Evolutionary conservation across 2,797 vertebrate species (phyloP), one percentile per base, ranked within the genome.

Genomic region (Columba guinea): DNA sequence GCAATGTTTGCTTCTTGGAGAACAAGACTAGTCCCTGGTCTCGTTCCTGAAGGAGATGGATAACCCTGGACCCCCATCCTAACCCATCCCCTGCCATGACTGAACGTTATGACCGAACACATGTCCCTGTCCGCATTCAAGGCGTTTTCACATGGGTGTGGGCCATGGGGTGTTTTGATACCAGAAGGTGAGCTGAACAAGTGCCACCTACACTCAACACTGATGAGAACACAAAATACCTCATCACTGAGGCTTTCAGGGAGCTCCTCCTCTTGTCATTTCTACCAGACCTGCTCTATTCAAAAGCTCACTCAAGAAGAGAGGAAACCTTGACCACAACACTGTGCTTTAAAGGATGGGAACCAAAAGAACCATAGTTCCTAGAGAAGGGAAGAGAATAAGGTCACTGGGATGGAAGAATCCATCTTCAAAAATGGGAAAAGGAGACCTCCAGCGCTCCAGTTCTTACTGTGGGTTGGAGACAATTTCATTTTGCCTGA

Each of bases 81-180:
- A 2, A 24, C 28, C 12, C 56, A 28, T 0, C 4, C n/a, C 19
- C 22, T 70, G 52, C 28, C 59, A 32, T 0, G 0, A 14, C 21
- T 13, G n/a, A 52, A 44, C 0, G 0, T 1, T 32, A 26, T 7
- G 24, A 59, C 9, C 2, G 3, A 28, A 32, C 0, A 0, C n/a
- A 39, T 10, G 18, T 59, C 44, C 39, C 27, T 12, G 7, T 6
- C 6, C 32, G 32, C 68, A 14, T 7, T 18, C 11, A 1, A 0
- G 0, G 37, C 1, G 0, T 9, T 55, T 56, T 53, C 5, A 11
- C 35, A 5, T 0, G 1, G 0, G 1, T n/a, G n/a, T 26, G 28
- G 53, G 41, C 48, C 55, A 23, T 4, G 28, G 12, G 70, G 16
- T 24, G 30, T 2, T 51, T 11, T 56, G 37, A 41, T 10, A 27